phyloP scores from a whole-genome alignment of 37 sponge, comb jelly and placozoan species.

The Petrosia ficiformis region DNA sequence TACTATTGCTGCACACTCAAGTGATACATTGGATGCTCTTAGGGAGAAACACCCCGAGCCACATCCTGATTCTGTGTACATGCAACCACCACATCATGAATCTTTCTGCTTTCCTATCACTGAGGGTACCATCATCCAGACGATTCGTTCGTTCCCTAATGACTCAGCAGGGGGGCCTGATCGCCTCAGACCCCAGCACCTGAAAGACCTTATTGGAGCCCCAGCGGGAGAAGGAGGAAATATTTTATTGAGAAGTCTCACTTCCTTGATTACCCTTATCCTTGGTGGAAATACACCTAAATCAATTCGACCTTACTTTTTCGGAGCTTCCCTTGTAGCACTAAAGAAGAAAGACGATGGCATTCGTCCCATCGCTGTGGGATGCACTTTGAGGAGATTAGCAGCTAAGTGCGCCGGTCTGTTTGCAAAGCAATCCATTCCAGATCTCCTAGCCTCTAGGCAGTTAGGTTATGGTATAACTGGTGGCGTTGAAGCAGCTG shows the following conservation, averaged over 20 bases:
- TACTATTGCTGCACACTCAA: no score
- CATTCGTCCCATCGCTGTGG: conserved; percentile 50
- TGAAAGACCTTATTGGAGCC: conserved; percentile 15
- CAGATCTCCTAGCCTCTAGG: conserved; percentile 7
- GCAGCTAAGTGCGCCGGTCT: conserved; percentile 24
- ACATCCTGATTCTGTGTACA: no score
- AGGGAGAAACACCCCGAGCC: no score
- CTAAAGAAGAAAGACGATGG: conserved; percentile 39
- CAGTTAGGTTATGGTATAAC: conserved; percentile 10
- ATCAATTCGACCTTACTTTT: conserved; percentile 19
- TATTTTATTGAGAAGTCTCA: conserved; percentile 17
- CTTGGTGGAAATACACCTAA: conserved; percentile 20
- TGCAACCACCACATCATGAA: no score
- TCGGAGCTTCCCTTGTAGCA: conserved; percentile 40
- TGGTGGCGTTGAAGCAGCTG: conserved; percentile 18
- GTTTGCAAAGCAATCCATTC: background rate
- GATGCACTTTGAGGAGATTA: conserved; percentile 27
- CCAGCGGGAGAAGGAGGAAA: conserved; percentile 13
- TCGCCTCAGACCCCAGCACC: conserved; percentile 63
- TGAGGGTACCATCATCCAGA: no score
- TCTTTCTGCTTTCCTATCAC: no score
- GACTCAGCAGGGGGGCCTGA: no score
- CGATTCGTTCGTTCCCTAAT: no score
- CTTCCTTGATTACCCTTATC: conserved; percentile 16
- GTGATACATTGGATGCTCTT: no score